Evolutionary conservation across 1,140 invertebrate species (phyloP), one percentile per base, ranked within the genome.

Genomic region (Cotesia vestalis): DNA sequence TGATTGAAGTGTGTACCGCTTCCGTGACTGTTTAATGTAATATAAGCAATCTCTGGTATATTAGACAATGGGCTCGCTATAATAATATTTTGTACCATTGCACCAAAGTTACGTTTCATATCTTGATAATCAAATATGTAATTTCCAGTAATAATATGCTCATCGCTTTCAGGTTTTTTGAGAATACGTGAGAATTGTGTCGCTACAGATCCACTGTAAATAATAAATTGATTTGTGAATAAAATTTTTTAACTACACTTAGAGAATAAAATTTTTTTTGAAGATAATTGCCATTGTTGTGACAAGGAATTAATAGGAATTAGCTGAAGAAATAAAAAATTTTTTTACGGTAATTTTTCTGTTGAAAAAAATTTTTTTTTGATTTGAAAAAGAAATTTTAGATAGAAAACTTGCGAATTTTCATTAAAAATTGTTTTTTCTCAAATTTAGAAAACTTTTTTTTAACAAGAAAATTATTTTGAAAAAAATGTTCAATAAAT

Each of bases 61-160:
- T 91, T 90, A 11, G 90, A 91, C 46, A 81, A 78, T 35, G 88
- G 87, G 81, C 91, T 90, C 2, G 89, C 90, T n/a, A 92, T 87
- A 2, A 90, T 79, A 27, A 90, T 84, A 34, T 86, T 84, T 74
- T 91, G 89, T 17, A 91, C 75, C 80, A 91, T 86, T 0, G 89
- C 87, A 3, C 90, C 90, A 73, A 90, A 90, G 72, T 89, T 89
- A 52, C 89, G 85, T 60, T 88, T 86, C 9, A 83, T 85, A 77
- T 91, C 90, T 73, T 89, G 87, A 78, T 90, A 91, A 76, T 92
- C 91, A 69, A 91, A 85, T 61, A 92, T 80, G 75, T 91, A 91
- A 78, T 91, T 91, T 27, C 91, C 91, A 4, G 91, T 91, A 12
- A 89, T 84, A 83, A 90, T 89, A 63, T 88, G 86, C 52, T 88